phyloP scores from a whole-genome alignment of 2,888 invertebrate genomes.

The Idaea straminata region DNA sequence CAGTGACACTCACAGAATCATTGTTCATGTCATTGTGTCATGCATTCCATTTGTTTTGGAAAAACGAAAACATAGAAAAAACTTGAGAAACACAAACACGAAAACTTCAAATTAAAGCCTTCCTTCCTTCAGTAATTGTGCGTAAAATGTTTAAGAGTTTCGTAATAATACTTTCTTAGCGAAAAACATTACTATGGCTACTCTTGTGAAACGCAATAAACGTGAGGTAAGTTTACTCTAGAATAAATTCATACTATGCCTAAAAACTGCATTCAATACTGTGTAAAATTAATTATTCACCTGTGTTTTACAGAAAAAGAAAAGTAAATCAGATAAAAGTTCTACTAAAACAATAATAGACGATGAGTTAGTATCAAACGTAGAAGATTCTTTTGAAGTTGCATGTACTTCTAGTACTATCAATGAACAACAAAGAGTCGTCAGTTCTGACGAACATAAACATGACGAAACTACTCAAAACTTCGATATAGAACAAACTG shows the following conservation, averaged over 20 bases:
- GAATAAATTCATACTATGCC: slow-evolving; percentile 23
- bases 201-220: slow-evolving; percentile 66
- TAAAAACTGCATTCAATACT: slow-evolving; percentile 34
- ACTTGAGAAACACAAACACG: not conserved
- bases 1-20: not conserved
- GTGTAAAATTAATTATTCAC: slow-evolving; percentile 18
- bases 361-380: not conserved
- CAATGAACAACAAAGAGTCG: slow-evolving; percentile 17
- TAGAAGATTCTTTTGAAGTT: not conserved
- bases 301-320: slow-evolving; percentile 58
- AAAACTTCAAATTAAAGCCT: not conserved
- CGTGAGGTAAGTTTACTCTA: slow-evolving; percentile 47
- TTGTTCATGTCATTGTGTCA: not conserved
- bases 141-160: not conserved
- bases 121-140: not conserved
- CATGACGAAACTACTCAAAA: slow-evolving; percentile 8
- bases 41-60: not conserved
- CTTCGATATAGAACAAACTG: slow-evolving; percentile 13
- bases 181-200: slow-evolving; percentile 51
- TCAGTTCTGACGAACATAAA: slow-evolving; percentile 5
- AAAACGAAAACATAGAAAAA: not conserved
- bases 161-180: not conserved
- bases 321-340: slow-evolving; percentile 35
- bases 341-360: not conserved
- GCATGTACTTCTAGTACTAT: slow-evolving; percentile 31